Evolutionary conservation across 2,888 invertebrate genomes (phyloP).

Genomic region (Meandrusa payeni): DNA sequence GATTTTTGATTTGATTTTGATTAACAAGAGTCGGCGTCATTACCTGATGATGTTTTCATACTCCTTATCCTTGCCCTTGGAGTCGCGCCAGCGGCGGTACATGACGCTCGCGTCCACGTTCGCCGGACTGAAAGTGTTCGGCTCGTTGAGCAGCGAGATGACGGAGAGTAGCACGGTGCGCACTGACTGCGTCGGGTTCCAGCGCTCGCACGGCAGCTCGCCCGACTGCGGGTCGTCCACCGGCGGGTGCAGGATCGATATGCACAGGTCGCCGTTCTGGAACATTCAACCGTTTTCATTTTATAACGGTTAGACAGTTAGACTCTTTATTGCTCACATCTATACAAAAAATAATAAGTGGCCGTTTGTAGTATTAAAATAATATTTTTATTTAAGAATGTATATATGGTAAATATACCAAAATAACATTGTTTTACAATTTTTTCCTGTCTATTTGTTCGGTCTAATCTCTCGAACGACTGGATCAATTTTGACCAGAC

Average conservation of each 20-base stretch:
- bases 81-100: conserved; percentile 99
- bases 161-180: conserved; percentile 98
- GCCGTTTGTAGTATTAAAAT: too few relatives aligned
- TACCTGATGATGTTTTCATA: conserved; percentile 99
- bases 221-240: conserved; percentile 99
- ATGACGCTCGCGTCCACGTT: conserved; percentile 99
- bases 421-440: too few relatives aligned
- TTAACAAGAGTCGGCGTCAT: background rate
- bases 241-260: conserved; percentile 99
- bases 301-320: too few relatives aligned
- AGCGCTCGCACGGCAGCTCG: conserved; percentile 98
- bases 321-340: too few relatives aligned
- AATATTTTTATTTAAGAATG: too few relatives aligned
- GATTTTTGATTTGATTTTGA: too few relatives aligned
- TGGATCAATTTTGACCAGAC: too few relatives aligned
- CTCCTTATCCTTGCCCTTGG: conserved; percentile 98
- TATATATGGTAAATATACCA: too few relatives aligned
- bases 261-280: conserved; percentile 99
- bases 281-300: too few relatives aligned
- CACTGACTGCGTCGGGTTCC: conserved; percentile 99
- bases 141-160: conserved; percentile 98
- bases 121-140: conserved; percentile 99
- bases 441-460: too few relatives aligned
- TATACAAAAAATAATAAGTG: too few relatives aligned
- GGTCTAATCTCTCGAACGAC: too few relatives aligned